phyloP scores from a whole-genome alignment of 1,140 invertebrate species.

The Drosophila punjabiensis region DNA sequence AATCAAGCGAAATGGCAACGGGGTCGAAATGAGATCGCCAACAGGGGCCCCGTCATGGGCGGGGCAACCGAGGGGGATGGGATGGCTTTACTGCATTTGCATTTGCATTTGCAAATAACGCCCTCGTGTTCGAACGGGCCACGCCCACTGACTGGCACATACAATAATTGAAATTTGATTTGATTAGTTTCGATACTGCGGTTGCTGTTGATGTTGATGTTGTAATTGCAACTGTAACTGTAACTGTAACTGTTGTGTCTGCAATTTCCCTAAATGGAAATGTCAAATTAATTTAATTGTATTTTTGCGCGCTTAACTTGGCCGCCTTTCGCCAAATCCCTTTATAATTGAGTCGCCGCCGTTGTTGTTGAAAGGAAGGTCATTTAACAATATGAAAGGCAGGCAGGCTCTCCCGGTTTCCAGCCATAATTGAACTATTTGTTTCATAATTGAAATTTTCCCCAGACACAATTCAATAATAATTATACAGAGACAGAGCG shows the following conservation, averaged over 20 bases:
- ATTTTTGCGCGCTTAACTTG: slow-evolving; percentile 55
- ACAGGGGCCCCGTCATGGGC: background rate
- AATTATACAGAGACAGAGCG: slow-evolving; percentile 58
- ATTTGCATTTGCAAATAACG: slow-evolving; percentile 64
- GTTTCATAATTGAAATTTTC: slow-evolving; percentile 78
- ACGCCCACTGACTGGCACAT: slow-evolving; percentile 52
- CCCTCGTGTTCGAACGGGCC: slow-evolving; percentile 16
- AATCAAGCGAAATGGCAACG: slow-evolving; percentile 81
- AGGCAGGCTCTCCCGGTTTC: slow-evolving; percentile 10
- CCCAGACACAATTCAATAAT: slow-evolving; percentile 81
- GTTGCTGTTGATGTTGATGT: slow-evolving; percentile 21
- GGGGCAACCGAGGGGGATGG: background rate
- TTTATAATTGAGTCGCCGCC: slow-evolving; percentile 68
- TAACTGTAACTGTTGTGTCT: slow-evolving; percentile 24
- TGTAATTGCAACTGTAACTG: slow-evolving; percentile 20
- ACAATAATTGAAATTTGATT: slow-evolving; percentile 84
- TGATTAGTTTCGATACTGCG: slow-evolving; percentile 74
- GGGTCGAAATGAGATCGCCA: slow-evolving; percentile 42
- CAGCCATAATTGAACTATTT: slow-evolving; percentile 78
- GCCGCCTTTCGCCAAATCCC: slow-evolving; percentile 58
- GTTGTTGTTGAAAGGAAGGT: slow-evolving; percentile 25
- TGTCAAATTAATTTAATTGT: slow-evolving; percentile 63
- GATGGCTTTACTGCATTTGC: slow-evolving; percentile 27
- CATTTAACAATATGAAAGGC: slow-evolving; percentile 64
- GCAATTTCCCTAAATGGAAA: slow-evolving; percentile 45